Base-by-base conservation (phyloP, 2,888 invertebrate species). In the Uropetala carovei region DNA sequence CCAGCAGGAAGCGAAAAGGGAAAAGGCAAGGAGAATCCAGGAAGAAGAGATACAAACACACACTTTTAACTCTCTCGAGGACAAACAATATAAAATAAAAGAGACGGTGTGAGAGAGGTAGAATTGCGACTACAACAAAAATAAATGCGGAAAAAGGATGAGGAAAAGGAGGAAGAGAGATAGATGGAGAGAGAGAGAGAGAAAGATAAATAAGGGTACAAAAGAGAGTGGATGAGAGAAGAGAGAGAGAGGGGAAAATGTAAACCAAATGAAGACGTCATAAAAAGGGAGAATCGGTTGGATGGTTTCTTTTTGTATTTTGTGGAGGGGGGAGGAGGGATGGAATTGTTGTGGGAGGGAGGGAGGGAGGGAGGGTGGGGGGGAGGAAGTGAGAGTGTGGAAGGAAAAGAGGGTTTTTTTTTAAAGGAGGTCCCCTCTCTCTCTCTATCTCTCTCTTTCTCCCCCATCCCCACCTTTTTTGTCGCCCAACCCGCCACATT, bases 401-500 rank as follows among this genome's bases (percentile, higher is more conserved):
- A 43, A 43, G 43, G 43, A 43, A 43, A 43, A 43, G 43, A 3
- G 43, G 43, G 43, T 43, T 43, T n/a, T n/a, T n/a, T n/a, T n/a
- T n/a, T 43, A 5, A 43, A 43, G 43, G 43, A 43, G 43, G 43
- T 43, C 43, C 43, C 5, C 43, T 43, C 43, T 5, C 43, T 43
- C 5, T 43, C 43, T 43, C 5, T n/a, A n/a, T n/a, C n/a, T 43
- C 43, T 43, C 43, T 5, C 43, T 43, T 43, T 43, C 43, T 43
- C 5, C 43, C 43, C 43, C 22, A 22, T 10, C 75, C 14, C 81
- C 11, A 2, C 43, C 59, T 18, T 68, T 68, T 89, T 64, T 59
- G 60, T 5, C 43, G 60, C 43, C 43, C 43, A 43, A 60, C 30
- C 86, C 64, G 89, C 89, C 64, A 60, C 89, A 89, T 89, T 89